Base-by-base conservation (phyloP, 2,113 vertebrate species). In the Bostrychus sinensis region DNA sequence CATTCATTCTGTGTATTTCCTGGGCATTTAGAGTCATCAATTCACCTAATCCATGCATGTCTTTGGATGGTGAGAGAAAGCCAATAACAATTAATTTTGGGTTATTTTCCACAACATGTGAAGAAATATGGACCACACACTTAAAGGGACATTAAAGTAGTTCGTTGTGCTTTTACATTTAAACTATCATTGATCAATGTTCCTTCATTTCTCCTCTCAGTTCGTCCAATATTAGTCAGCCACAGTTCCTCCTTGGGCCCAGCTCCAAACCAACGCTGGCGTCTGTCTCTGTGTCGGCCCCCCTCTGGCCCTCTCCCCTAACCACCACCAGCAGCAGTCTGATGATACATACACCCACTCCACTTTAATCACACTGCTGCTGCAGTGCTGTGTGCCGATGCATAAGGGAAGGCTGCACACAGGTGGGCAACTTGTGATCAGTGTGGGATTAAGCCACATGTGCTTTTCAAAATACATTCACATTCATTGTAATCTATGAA, bases 191-290 rank as follows among this genome's bases (percentile, higher is more conserved):
- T 57, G 55, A 66, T 75, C 69, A 60, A 46, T 53, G 62, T 68
- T 65, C 46, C 50, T 54, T 12, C 56, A 58, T 43, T 58, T 58
- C 43, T 43, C 71, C 48, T 54, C 58, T 67, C 64, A 45, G 60
- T 76, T 69, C 67, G 69, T 69, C 80, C 58, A 11, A 70, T 63
- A 81, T 79, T 76, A 66, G 36, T 82, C 75, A 83, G 82, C 84
- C 88, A 73, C 85, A 90, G 83, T 81, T 74, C 75, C 75, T 83
- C 84, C 63, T 70, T 79, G 78, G 89, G 86, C 83, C 80, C 74
- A 62, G 83, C 66, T 89, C 89, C 86, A 91, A 90, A 88, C 87
- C 88, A 10, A 77, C 63, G 62, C 80, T 85, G 85, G 82, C 80
- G 78, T 88, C 83, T 86, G 80, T 81, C 74, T 84, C 66, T 72